Base-by-base conservation (phyloP, 1,140 invertebrate species). In the Ganaspis sp. region DNA sequence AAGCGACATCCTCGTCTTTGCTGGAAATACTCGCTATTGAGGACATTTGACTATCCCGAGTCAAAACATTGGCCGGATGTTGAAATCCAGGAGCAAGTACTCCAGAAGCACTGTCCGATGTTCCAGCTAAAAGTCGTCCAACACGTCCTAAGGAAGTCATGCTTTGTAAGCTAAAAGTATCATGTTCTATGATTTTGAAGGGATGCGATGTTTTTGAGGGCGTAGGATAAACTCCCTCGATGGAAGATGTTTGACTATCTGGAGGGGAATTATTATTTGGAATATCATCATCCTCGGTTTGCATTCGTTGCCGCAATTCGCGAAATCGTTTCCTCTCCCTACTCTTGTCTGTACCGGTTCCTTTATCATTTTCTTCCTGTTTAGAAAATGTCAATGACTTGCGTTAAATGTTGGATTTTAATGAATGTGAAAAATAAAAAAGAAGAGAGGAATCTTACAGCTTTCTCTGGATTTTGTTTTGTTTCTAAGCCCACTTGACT, bases 101-200 rank as follows among this genome's bases (percentile, higher is more conserved):
- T 83, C 87, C 91, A 21, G 92, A 92, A n/a, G 90, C 88, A 83
- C 90, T 92, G 75, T 93, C 93, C 0, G 91, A 88, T 23, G 92
- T 92, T 70, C 95, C 95, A 26, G 94, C 94, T 74, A 96, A 91
- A 83, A 96, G 95, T 76, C 95, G 90, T 17, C 96, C 95, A 74
- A 96, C 94, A 82, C 96, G 92, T 23, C 96, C 96, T 78, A 97
- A 90, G 76, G 96, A 97, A 80, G 96, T 96, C 92, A 96, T 95
- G 89, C 96, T 97, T 87, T 97, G 96, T 82, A 97, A 92, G 86
- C 96, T 97, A 84, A 96, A 92, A 71, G 96, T 94, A 89, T 97
- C 96, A 83, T 96, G 95, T 81, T 97, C 96, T 83, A 97, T 96
- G 54, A 97, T 95, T 86, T 94, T 93, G 83, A 96, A 96, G 26